Base-by-base conservation (phyloP, 2,888 invertebrate species). In the Ophraella communa region DNA sequence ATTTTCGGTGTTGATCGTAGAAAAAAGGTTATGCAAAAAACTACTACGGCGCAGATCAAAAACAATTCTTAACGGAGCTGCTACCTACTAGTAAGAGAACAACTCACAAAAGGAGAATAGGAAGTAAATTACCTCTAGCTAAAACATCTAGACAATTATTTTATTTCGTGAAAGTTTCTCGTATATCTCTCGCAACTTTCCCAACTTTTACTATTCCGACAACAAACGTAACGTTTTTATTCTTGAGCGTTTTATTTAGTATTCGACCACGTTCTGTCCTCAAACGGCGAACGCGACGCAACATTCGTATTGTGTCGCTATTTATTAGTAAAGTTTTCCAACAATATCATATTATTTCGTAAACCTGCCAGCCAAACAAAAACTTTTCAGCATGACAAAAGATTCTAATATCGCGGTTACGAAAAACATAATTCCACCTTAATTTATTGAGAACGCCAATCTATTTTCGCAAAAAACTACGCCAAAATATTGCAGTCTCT, bases 241-340 rank as follows among this genome's bases (percentile, higher is more conserved):
- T 56, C 44, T 62, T 57, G 24, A 57, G 30, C 56, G 42, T 56
- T 62, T 62, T 57, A 58, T 53, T 64, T 42, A 27, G 47, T 39
- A 53, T 64, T 54, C 58, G 45, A 27, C 54, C 17, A 56, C 42
- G 51, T 56, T 58, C 35, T 56, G 64, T 64, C 44, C 60, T 55
- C 56, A 44, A 67, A 68, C 62, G 62, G 39, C 59, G 42, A 33
- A 44, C 57, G 30, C 45, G 3, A n/a, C 45, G 60, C 56, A 64
- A 51, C 54, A 49, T 35, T 49, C 56, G 57, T 55, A 63, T 62
- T 65, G 65, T 70, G 70, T 69, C 66, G 67, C 71, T 71, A 72
- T 73, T 73, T 73, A 73, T 73, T 71, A 69, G 71, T 44, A 72
- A 73, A 73, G 72, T 73, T 73, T 66, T 45, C 52, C 60, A 65